Evolutionary conservation across 1,140 invertebrate species (phyloP).

Genomic region (Lasaia peninsularis): DNA sequence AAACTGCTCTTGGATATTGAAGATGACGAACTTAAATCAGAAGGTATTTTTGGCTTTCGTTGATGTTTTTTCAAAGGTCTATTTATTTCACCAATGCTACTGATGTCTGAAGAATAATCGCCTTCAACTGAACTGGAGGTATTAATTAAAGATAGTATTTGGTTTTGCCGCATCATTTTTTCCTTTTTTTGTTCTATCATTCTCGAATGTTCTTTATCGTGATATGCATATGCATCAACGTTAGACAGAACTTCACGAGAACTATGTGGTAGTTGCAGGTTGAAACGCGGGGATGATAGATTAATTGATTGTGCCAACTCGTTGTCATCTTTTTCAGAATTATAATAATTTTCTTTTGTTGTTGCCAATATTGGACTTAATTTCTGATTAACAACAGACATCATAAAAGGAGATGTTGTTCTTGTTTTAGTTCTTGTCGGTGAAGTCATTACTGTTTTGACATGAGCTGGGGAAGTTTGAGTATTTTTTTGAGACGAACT

Average conservation of each 20-base stretch:
- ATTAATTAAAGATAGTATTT: slow-evolving; percentile 18
- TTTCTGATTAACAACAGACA: slow-evolving; percentile 49
- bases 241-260: slow-evolving; percentile 50
- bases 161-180: slow-evolving; percentile 9
- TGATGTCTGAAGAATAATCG: slow-evolving; percentile 59
- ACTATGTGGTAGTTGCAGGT: slow-evolving; percentile 53
- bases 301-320: slow-evolving; percentile 60
- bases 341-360: slow-evolving; percentile 33
- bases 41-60: slow-evolving; percentile 34
- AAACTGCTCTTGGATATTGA: slow-evolving; percentile 38
- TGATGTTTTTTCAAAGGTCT: slow-evolving; percentile 40
- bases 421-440: slow-evolving; percentile 60
- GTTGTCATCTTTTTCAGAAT: slow-evolving; percentile 37
- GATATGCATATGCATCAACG: slow-evolving; percentile 23
- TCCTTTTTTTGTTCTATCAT: neutral
- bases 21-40: slow-evolving; percentile 48
- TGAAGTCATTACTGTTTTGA: slow-evolving; percentile 66
- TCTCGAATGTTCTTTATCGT: neutral
- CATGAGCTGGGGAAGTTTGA: slow-evolving; percentile 69
- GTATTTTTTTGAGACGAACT: slow-evolving; percentile 54
- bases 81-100: slow-evolving; percentile 63
- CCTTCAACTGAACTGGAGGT: slow-evolving; percentile 51
- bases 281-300: slow-evolving; percentile 67
- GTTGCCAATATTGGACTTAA: slow-evolving; percentile 54
- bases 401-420: slow-evolving; percentile 59